Base-by-base conservation (phyloP, 2,797 vertebrate genomes). In the Gambelia wislizenii region DNA sequence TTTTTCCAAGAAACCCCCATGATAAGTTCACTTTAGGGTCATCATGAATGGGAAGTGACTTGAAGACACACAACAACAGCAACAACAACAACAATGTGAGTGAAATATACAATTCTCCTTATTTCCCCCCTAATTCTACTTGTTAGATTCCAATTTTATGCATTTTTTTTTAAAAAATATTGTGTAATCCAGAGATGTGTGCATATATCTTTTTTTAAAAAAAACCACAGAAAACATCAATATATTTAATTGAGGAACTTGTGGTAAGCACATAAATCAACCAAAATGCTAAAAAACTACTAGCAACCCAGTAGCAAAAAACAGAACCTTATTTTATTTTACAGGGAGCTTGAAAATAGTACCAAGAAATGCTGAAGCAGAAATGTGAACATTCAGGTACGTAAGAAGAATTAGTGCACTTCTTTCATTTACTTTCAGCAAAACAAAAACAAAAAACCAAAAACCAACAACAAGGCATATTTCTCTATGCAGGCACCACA, bases 111-210 rank as follows among this genome's bases (percentile, higher is more conserved):
- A 81, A 1, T 27, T 1, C 22, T 81, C 14, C 74, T 87, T 30
- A 14, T 72, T 85, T 9, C 12, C 86, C 91, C 88, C 67, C 52
- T 56, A 3, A 76, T 2, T 52, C 7, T 56, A 83, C 2, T 78
- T 69, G 64, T 42, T 72, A 5, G 27, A 86, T 92, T 89, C 9
- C 9, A 33, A 10, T 91, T 85, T 91, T 88, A 92, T 67, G 33
- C 33, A 89, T 83, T 56, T 82, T 86, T 78, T 83, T 91, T 91
- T 42, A 0, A 2, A 12, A 87, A 9, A 22, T 83, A 27, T 89
- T 39, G 79, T 69, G 70, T 59, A 91, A 89, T 87, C 70, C 59
- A 54, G 84, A 89, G 84, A 91, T 0, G 0, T 1, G 42, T 86
- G 86, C 20, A 42, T 5, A 1, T 78, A 30, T 87, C 81, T 54